Evolutionary conservation across 2,797 vertebrate genomes (phyloP).

Genomic region (Buphagus erythrorhynchus): DNA sequence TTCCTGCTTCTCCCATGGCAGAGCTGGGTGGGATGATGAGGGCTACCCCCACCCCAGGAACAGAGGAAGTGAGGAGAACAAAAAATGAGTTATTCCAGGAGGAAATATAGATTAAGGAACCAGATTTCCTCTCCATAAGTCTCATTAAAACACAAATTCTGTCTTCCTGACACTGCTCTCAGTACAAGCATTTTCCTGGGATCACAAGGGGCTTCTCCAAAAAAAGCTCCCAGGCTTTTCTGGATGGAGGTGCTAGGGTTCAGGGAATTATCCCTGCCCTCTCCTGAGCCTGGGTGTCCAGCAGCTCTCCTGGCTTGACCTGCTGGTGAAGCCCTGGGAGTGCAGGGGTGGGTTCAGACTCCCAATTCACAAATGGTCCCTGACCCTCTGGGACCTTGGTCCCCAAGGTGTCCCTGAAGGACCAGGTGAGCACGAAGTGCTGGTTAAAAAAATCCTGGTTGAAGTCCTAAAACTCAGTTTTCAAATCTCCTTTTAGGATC

Average conservation of each 20-base stretch:
- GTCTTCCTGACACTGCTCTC: not conserved
- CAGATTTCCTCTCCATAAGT: not conserved
- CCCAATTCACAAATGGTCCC: not conserved
- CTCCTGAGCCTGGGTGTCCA: accelerated
- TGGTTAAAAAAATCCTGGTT: accelerated
- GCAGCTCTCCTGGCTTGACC: not conserved
- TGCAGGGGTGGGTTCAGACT: not conserved
- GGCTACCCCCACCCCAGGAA: not conserved
- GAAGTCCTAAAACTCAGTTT: accelerated
- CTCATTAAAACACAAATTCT: not conserved
- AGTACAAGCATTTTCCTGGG: accelerated
- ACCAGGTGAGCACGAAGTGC: accelerated
- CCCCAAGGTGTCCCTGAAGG: not conserved
- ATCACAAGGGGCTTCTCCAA: accelerated
- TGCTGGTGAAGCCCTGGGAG: not conserved
- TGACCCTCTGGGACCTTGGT: accelerated
- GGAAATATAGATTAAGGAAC: not conserved
- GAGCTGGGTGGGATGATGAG: not conserved
- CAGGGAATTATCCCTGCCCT: not conserved
- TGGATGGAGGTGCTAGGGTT: not conserved
- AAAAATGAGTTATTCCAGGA: not conserved
- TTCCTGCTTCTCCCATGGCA: not conserved
- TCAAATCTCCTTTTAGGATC: not conserved
- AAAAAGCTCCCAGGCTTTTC: accelerated
- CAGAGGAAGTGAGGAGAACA: not conserved